Percentiles rank a stretch among this genome's conserved stretches.
phyloP scores from a whole-genome alignment of 2,113 vertebrate genomes.

The Eclectus roratus region DNA sequence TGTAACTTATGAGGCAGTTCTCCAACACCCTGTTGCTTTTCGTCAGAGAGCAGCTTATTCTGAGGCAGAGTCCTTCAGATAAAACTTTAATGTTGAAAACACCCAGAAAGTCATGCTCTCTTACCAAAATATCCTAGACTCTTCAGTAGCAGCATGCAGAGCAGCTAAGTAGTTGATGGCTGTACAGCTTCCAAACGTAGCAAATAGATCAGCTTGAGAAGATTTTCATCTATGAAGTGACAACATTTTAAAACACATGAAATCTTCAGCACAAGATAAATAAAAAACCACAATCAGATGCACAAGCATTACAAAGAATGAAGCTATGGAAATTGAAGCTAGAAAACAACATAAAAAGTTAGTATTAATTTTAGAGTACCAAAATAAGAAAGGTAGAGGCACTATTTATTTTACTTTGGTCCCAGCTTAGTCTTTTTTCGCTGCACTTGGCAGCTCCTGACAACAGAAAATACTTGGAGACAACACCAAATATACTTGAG shows the following conservation, averaged over 20 bases:
- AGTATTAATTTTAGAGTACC: neutral
- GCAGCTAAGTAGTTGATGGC: neutral
- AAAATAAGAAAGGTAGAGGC: neutral
- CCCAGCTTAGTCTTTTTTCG: rapidly evolving
- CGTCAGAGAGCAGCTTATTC: neutral
- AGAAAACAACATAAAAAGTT: neutral
- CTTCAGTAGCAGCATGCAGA: slow-evolving; percentile 19
- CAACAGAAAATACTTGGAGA: neutral
- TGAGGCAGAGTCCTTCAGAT: neutral
- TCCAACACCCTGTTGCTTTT: neutral
- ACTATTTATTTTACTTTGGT: neutral
- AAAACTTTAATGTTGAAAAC: neutral
- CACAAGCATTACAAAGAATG: rapidly evolving
- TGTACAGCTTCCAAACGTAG: neutral
- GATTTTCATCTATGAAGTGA: neutral
- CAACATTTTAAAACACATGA: neutral
- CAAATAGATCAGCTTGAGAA: neutral
- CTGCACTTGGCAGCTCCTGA: neutral
- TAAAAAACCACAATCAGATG: neutral
- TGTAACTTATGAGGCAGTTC: neutral
- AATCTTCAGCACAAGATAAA: neutral
- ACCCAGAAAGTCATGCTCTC: neutral
- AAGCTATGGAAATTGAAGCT: neutral
- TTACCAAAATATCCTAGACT: slow-evolving; percentile 44
- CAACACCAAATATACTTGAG: rapidly evolving